These are phyloP conservation scores for Aurelia aurita DNA, from an alignment of 30 jellyfish, hydroid and myxozoan species.

Conservation along the genomic window DNA sequence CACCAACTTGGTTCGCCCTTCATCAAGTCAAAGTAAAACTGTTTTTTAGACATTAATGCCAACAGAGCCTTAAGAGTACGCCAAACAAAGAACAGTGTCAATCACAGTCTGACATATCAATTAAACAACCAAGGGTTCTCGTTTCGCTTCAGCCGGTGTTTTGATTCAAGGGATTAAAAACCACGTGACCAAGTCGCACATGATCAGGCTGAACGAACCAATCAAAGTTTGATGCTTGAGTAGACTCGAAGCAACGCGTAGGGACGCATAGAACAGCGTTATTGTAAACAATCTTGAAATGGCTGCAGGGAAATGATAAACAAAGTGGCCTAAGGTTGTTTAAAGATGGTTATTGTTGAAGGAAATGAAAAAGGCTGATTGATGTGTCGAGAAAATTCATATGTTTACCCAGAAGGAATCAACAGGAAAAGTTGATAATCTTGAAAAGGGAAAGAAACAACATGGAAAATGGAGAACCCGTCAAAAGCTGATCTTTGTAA, in stretches of 20 bases:
- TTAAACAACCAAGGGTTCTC: not conserved
- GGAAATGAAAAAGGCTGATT: slow-evolving; percentile 40
- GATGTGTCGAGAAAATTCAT: not conserved
- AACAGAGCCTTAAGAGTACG: too few species aligned
- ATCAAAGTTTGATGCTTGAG: slow-evolving; percentile 36
- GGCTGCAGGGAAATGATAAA: too few species aligned
- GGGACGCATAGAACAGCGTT: slow-evolving; percentile 42
- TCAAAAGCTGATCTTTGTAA: slow-evolving; percentile 44
- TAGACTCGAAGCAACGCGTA: slow-evolving; percentile 36
- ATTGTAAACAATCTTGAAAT: slow-evolving; percentile 28
- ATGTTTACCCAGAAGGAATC: slow-evolving; percentile 21
- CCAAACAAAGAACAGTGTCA: too few species aligned
- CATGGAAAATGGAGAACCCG: slow-evolving; percentile 40
- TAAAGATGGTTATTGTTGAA: not conserved
- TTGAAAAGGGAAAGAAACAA: not conserved
- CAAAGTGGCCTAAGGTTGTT: too few species aligned
- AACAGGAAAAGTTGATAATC: not conserved
- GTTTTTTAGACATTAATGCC: too few species aligned
- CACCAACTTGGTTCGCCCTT: too few species aligned
- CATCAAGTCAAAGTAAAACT: too few species aligned
- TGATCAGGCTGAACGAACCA: slow-evolving; percentile 19
- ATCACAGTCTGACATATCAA: too few species aligned
- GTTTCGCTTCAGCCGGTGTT: slow-evolving; percentile 18
- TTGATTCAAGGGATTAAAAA: not conserved
- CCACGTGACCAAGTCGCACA: slow-evolving; percentile 12